phyloP scores from a whole-genome alignment of 53 echinoderm and acorn worm genomes.

The Actinopyga echinites region DNA sequence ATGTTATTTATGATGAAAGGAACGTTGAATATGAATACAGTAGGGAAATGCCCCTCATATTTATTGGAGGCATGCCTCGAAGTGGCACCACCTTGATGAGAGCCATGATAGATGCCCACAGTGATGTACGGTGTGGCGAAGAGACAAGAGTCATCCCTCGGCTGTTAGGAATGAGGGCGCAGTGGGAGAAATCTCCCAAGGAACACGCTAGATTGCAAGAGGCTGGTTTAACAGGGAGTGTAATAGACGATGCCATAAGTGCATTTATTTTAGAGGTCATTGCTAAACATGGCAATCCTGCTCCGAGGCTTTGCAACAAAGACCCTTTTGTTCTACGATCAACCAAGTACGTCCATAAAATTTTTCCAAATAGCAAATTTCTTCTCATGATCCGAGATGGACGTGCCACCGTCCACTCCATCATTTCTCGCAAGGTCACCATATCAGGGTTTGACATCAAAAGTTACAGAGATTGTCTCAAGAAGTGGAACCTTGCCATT shows the following conservation, averaged over 20 bases:
- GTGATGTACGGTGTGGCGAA: slow-evolving; percentile 94
- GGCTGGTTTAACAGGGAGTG: slow-evolving; percentile 85
- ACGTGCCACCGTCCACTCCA: slow-evolving; percentile 95
- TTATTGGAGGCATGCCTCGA: slow-evolving; percentile 98
- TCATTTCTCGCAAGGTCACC: slow-evolving; percentile 96
- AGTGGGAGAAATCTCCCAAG: slow-evolving; percentile 89
- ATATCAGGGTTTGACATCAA: slow-evolving; percentile 95
- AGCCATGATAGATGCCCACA: slow-evolving; percentile 96
- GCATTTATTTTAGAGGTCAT: slow-evolving; percentile 96
- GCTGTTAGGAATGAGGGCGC: slow-evolving; percentile 90
- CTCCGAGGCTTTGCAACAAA: slow-evolving; percentile 94
- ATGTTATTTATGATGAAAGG: slow-evolving; percentile 67
- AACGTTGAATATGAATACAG: slow-evolving; percentile 82
- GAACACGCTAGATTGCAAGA: slow-evolving; percentile 87
- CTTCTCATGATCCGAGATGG: slow-evolving; percentile 96
- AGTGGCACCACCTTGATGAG: slow-evolving; percentile 99
- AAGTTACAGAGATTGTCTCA: slow-evolving; percentile 90
- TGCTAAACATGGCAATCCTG: slow-evolving; percentile 91
- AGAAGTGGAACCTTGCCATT: slow-evolving; percentile 91
- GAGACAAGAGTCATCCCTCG: slow-evolving; percentile 94
- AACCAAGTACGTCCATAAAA: slow-evolving; percentile 82
- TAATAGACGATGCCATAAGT: slow-evolving; percentile 90
- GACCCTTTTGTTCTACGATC: slow-evolving; percentile 96
- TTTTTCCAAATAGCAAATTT: slow-evolving; percentile 91
- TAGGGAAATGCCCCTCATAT: slow-evolving; percentile 89